A percentile compares a stretch with the other conserved stretches of the same genome.
phyloP scores from a whole-genome alignment of 2,888 invertebrate species.

The Spilosoma lubricipeda region DNA sequence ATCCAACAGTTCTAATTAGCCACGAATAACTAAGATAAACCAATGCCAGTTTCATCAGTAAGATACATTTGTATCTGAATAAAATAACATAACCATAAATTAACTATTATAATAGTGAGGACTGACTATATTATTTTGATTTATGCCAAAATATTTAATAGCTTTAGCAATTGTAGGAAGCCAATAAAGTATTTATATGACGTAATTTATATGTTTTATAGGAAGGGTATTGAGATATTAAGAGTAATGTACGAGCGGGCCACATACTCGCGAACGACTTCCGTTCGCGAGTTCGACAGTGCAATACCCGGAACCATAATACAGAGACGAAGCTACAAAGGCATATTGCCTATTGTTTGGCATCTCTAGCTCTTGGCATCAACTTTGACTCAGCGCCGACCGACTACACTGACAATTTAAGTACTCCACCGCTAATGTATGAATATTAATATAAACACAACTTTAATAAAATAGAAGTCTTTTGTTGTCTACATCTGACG shows the following conservation, averaged over 20 bases:
- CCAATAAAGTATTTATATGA: constrained; percentile 50
- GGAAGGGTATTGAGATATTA: constrained; percentile 30
- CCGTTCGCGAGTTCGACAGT: constrained; percentile 71
- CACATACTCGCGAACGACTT: constrained; percentile 70
- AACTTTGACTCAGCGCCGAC: constrained; percentile 68
- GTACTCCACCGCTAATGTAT: constrained; percentile 75
- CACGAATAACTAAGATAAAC: background rate
- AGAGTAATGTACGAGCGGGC: constrained; percentile 28
- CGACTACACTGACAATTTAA: constrained; percentile 78
- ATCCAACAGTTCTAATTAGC: background rate
- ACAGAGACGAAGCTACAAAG: constrained; percentile 62
- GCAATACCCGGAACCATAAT: constrained; percentile 75
- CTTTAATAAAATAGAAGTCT: constrained; percentile 61
- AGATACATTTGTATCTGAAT: background rate
- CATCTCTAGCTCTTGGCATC: constrained; percentile 84
- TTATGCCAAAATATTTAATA: constrained; percentile 9
- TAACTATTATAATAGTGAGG: background rate
- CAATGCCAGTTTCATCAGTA: background rate
- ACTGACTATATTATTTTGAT: background rate
- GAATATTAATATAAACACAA: constrained; percentile 70
- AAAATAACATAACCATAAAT: background rate
- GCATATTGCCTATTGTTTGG: constrained; percentile 84
- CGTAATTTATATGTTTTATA: constrained; percentile 37
- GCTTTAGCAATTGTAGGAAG: constrained; percentile 46
- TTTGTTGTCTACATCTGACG: constrained; percentile 35